Percentiles rank a stretch among this genome's conserved stretches.
phyloP scores from a whole-genome alignment of 2,113 vertebrate genomes.

The Halcyon senegalensis region DNA sequence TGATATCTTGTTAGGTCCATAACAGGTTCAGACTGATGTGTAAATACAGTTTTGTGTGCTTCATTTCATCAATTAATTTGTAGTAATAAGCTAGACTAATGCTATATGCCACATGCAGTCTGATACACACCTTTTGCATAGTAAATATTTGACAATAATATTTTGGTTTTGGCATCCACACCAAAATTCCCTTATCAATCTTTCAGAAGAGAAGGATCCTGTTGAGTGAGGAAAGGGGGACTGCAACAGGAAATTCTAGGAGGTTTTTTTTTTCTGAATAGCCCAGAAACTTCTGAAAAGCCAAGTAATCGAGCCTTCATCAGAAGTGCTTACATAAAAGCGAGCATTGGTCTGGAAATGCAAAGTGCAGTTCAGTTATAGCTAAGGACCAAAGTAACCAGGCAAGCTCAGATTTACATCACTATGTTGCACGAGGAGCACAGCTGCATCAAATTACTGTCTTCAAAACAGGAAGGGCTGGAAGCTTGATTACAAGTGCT shows the following conservation, averaged over 20 bases:
- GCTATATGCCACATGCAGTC: not conserved
- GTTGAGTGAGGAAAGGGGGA: not conserved
- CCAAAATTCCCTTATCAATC: not conserved
- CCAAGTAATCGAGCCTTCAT: not conserved
- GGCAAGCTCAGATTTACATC: conserved; percentile 36
- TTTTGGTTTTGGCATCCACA: not conserved
- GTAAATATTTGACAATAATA: not conserved
- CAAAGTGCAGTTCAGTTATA: not conserved
- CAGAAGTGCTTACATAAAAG: not conserved
- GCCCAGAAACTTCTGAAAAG: not conserved
- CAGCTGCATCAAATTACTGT: conserved; percentile 61
- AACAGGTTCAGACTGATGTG: not conserved
- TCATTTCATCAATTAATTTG: not conserved
- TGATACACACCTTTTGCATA: not conserved
- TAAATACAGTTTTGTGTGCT: not conserved
- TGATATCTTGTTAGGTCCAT: not conserved
- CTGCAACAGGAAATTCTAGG: not conserved
- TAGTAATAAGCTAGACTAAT: not conserved
- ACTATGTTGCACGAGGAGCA: not conserved
- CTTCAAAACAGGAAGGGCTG: conserved; percentile 47
- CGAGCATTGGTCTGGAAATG: not conserved
- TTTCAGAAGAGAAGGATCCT: not conserved
- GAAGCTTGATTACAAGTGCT: conserved; percentile 50
- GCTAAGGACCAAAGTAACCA: conserved; percentile 26
- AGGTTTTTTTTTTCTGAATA: not conserved